Conservation (phyloP, 2,113 vertebrate species). For the Chionis minor region DNA sequence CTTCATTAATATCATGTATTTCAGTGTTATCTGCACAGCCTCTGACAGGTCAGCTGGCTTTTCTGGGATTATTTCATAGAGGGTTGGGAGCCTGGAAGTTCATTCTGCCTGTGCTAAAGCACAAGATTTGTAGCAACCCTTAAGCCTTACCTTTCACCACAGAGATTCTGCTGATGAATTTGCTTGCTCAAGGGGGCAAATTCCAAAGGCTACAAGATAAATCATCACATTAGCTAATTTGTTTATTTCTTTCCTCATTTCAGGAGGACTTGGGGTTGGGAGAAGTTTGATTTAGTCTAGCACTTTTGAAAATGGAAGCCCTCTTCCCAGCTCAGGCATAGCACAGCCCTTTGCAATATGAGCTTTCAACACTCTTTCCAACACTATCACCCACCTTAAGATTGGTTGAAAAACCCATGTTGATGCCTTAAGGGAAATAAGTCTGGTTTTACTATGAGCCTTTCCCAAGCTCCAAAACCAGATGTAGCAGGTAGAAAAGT, state of each 20-base stretch:
- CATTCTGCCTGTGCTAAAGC: not conserved
- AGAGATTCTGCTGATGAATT: constrained; percentile 22
- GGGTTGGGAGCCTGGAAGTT: not conserved
- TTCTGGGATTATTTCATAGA: constrained; percentile 22
- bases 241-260: not conserved
- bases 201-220: constrained; percentile 36
- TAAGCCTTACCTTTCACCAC: not conserved
- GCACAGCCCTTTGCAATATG: not conserved
- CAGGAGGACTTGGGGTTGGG: not conserved
- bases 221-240: constrained; percentile 16
- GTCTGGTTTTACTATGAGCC: not conserved
- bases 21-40: not conserved
- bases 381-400: not conserved
- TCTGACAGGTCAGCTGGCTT: constrained; percentile 5
- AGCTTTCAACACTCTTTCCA: not conserved
- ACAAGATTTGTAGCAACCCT: not conserved
- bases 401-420: not conserved
- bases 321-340: not conserved
- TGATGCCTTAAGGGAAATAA: not conserved
- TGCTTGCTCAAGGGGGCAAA: constrained; percentile 19
- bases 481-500: not conserved
- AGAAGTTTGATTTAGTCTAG: not conserved
- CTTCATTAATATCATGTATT: not conserved
- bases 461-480: not conserved
- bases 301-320: not conserved